A percentile compares a stretch with the other conserved stretches of the same genome.
phyloP scores from a whole-genome alignment of 2,888 invertebrate species.

The Cetonia aurata region DNA sequence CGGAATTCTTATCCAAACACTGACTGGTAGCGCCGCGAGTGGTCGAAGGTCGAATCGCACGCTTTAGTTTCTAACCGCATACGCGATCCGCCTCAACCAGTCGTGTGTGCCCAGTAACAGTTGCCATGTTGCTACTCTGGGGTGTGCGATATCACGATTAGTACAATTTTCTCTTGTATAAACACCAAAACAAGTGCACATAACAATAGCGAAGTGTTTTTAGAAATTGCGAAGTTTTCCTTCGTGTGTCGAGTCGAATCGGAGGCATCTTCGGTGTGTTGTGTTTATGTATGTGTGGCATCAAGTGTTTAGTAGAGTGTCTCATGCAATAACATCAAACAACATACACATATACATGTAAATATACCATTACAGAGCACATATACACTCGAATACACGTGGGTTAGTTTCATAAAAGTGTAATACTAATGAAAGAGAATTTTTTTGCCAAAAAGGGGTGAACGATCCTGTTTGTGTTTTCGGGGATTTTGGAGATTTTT shows the following conservation, averaged over 20 bases:
- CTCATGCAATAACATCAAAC: conserved; percentile 40
- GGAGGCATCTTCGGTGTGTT: conserved; percentile 22
- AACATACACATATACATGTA: conserved; percentile 37
- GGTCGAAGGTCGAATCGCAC: conserved; percentile 35
- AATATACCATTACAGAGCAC: conserved; percentile 27
- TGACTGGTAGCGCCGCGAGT: conserved; percentile 28
- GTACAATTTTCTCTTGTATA: conserved; percentile 24
- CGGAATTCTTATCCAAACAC: conserved; percentile 18
- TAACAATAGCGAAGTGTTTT: conserved; percentile 23
- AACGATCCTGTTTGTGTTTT: conserved; percentile 43
- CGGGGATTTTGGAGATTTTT: conserved; percentile 37
- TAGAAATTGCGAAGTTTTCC: conserved; percentile 22
- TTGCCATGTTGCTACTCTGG: conserved; percentile 64
- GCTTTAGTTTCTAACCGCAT: conserved; percentile 37
- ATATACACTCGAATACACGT: conserved; percentile 41
- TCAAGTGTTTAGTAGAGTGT: conserved; percentile 38
- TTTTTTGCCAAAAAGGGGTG: conserved; percentile 32
- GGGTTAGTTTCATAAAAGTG: conserved; percentile 35
- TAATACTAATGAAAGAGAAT: conserved; percentile 24
- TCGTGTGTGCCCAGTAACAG: conserved; percentile 61
- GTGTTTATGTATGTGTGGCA: conserved; percentile 37
- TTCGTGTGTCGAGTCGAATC: conserved; percentile 21
- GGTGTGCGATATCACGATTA: conserved; percentile 46
- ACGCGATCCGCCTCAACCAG: conserved; percentile 54
- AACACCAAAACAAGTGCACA: conserved; percentile 34